Base-by-base conservation (phyloP, 1,140 invertebrate species). In the Neelides sp. region DNA sequence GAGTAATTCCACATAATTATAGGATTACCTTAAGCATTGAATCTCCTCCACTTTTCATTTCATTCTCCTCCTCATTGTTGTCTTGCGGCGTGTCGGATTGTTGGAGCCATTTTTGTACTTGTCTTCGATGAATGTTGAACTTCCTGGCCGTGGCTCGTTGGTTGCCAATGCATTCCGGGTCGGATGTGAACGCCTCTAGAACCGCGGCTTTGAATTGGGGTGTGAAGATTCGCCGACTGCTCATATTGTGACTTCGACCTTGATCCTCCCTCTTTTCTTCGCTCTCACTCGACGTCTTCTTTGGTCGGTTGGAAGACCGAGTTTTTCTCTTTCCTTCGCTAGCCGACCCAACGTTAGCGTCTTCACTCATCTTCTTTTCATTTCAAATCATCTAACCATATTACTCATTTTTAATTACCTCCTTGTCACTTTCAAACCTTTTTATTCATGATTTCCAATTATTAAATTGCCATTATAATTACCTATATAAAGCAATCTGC, bases 31-130 rank as follows among this genome's bases (percentile, higher is more conserved):
- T n/a, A n/a, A n/a, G n/a, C n/a, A n/a, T n/a, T n/a, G n/a, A n/a
- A n/a, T n/a, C n/a, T n/a, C n/a, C n/a, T n/a, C n/a, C n/a, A n/a
- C n/a, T n/a, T n/a, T n/a, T n/a, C n/a, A n/a, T n/a, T n/a, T n/a
- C n/a, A n/a, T n/a, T n/a, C n/a, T n/a, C n/a, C n/a, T n/a, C n/a
- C n/a, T n/a, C n/a, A n/a, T n/a, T n/a, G n/a, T n/a, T n/a, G n/a
- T n/a, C n/a, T n/a, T n/a, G n/a, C n/a, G n/a, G n/a, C n/a, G n/a
- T n/a, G n/a, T n/a, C n/a, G n/a, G 36, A 13, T 27, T 59, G 57
- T 66, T 86, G 84, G 47, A 89, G 65, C 85, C 85, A 89, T 71
- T 89, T 87, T 66, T 88, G 84, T 46, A 89, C 86, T 65, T 88
- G 84, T 23, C 84, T 71, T 12, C 85, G 73, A 64, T 88, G 84